Conservation (phyloP, 2,113 vertebrate genomes). For the Pterophyllum scalare region DNA sequence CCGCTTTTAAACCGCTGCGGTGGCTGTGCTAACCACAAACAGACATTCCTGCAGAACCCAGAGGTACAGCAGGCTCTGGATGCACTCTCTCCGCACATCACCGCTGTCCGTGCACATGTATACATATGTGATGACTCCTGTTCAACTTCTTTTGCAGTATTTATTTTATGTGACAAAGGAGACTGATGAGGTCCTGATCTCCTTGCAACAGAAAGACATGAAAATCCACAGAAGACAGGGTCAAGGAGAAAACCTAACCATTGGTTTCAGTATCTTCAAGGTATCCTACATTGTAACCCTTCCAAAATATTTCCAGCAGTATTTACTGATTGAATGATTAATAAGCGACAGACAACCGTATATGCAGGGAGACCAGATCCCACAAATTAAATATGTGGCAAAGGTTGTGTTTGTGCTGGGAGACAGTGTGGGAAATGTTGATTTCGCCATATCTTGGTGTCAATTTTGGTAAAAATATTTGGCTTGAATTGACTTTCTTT, state of each 20-base stretch:
- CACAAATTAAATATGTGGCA: not conserved
- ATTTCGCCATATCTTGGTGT: slow-evolving; percentile 8
- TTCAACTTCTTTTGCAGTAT: slow-evolving; percentile 77
- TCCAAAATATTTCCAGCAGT: not conserved
- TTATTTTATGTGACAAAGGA: slow-evolving; percentile 89
- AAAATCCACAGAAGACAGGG: slow-evolving; percentile 85
- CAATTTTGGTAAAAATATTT: slow-evolving; percentile 19
- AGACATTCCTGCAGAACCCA: slow-evolving; percentile 95
- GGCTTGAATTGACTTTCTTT: slow-evolving; percentile 17
- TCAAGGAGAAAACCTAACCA: slow-evolving; percentile 86
- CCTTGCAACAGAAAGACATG: slow-evolving; percentile 90
- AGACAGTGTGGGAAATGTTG: not conserved
- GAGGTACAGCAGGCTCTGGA: slow-evolving; percentile 80
- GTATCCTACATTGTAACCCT: slow-evolving; percentile 62
- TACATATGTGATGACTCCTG: not conserved
- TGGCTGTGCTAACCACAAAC: slow-evolving; percentile 89
- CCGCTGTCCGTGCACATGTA: not conserved
- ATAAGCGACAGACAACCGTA: too few relatives aligned
- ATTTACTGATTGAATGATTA: too few relatives aligned
- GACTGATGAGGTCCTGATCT: slow-evolving; percentile 87
- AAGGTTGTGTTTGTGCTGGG: not conserved
- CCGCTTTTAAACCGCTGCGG: slow-evolving; percentile 89
- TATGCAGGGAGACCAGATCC: too few relatives aligned
- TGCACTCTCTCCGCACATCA: not conserved
- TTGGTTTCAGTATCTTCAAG: slow-evolving; percentile 90